Evolutionary conservation across 2,113 vertebrate species (phyloP).

Genomic region (Elephantulus edwardii): DNA sequence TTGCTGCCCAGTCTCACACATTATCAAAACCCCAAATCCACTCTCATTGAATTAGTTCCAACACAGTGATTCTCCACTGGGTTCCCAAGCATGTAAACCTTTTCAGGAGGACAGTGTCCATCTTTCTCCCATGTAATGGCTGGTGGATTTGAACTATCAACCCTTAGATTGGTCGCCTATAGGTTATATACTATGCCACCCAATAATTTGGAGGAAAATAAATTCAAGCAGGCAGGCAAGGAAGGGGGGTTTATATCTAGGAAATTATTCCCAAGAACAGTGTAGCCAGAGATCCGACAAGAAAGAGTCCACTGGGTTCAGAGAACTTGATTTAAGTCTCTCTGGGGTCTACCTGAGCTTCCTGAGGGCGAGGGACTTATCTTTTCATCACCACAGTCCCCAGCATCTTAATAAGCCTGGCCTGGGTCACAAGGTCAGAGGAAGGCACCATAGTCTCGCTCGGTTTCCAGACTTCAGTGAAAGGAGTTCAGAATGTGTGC

Average conservation of each 20-base stretch:
- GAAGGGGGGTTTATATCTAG: neutral
- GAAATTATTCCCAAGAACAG: neutral
- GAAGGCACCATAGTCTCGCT: neutral
- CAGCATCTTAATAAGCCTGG: neutral
- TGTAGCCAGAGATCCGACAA: neutral
- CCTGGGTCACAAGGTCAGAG: neutral
- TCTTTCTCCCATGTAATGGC: no score
- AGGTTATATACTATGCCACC: no score
- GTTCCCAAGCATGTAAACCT: no score
- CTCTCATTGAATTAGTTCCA: no score
- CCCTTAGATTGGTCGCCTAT: no score
- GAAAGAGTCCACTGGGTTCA: neutral
- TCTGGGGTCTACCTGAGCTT: neutral
- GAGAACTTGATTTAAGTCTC: neutral
- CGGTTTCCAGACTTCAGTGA: neutral
- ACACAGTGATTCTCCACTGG: no score
- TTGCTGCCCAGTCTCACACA: no score
- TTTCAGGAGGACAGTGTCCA: no score
- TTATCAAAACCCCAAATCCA: neutral
- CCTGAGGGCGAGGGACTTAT: neutral
- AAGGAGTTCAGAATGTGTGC: neutral
- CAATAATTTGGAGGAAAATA: neutral
- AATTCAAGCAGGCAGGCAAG: neutral
- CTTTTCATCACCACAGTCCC: neutral
- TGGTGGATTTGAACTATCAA: no score